Evolutionary conservation across 2,888 invertebrate species (phyloP).

Genomic region (Erynnis tages): DNA sequence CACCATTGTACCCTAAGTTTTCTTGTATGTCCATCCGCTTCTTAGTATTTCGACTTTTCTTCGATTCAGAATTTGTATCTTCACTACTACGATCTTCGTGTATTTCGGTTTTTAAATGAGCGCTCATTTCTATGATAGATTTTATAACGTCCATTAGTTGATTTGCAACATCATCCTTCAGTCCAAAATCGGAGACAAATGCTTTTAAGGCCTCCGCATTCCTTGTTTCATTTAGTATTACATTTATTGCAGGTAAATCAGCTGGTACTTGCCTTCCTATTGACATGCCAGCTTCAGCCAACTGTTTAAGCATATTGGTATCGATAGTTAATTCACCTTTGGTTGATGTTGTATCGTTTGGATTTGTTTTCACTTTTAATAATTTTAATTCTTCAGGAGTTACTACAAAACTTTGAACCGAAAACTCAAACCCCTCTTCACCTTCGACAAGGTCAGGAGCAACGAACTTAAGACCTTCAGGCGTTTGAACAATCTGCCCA

Average conservation of each 20-base stretch:
- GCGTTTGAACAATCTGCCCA: slow-evolving; percentile 88
- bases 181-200: slow-evolving; percentile 72
- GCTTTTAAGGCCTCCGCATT: slow-evolving; percentile 75
- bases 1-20: slow-evolving; percentile 38
- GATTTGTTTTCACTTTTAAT: slow-evolving; percentile 75
- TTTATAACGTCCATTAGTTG: slow-evolving; percentile 75
- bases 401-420: slow-evolving; percentile 85
- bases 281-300: slow-evolving; percentile 86
- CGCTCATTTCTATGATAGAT: slow-evolving; percentile 78
- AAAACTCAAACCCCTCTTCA: slow-evolving; percentile 85
- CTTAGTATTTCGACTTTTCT: slow-evolving; percentile 56
- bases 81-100: slow-evolving; percentile 52
- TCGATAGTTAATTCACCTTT: slow-evolving; percentile 84
- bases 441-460: slow-evolving; percentile 86
- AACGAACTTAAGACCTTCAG: slow-evolving; percentile 85
- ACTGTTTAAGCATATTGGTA: slow-evolving; percentile 83
- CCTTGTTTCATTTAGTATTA: slow-evolving; percentile 75
- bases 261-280: slow-evolving; percentile 84
- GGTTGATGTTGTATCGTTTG: slow-evolving; percentile 74
- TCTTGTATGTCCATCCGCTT: slow-evolving; percentile 51
- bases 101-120: slow-evolving; percentile 69
- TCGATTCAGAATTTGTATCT: slow-evolving; percentile 44
- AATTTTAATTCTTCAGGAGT: slow-evolving; percentile 76
- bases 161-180: slow-evolving; percentile 78
- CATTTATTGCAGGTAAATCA: slow-evolving; percentile 83